A percentile compares a stretch with the other conserved stretches of the same genome.
phyloP scores from a whole-genome alignment of 1,140 invertebrate species.

The Popillia japonica region DNA sequence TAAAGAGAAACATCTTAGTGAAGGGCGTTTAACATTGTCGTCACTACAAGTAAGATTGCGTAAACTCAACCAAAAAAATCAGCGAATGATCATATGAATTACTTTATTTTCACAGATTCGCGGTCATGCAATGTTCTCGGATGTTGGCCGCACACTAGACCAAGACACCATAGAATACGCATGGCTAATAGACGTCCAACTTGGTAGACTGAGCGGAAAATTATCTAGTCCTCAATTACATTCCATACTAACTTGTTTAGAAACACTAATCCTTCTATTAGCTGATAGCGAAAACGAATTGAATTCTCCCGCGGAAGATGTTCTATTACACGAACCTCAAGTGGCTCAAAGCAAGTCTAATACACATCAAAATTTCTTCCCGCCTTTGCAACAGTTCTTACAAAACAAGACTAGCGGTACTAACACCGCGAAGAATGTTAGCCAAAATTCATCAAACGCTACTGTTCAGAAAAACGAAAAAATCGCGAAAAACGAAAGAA shows the following conservation, averaged over 20 bases:
- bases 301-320: conserved; percentile 68
- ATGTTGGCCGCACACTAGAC: conserved; percentile 85
- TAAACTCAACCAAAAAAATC: too few species aligned
- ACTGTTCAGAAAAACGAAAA: conserved; percentile 12
- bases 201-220: conserved; percentile 83
- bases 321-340: conserved; percentile 49
- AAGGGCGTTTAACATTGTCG: conserved; percentile 89
- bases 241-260: conserved; percentile 84
- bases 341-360: conserved; percentile 42
- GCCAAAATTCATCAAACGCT: background rate
- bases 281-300: conserved; percentile 90
- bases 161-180: conserved; percentile 97
- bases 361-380: conserved; percentile 48
- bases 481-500: conserved; percentile 1
- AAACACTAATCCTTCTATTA: conserved; percentile 87
- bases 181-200: conserved; percentile 87
- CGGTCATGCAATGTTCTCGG: conserved; percentile 97
- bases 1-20: conserved; percentile 80
- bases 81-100: too few species aligned
- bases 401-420: conserved; percentile 47
- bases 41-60: conserved; percentile 75
- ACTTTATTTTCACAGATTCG: conserved; percentile 67
- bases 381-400: conserved; percentile 54
- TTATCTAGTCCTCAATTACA: conserved; percentile 83
- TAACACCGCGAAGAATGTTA: conserved; percentile 8